Percentiles rank a stretch among this genome's conserved stretches.
phyloP scores from a whole-genome alignment of 23 tunicate species.

The Halocynthia aurantium region DNA sequence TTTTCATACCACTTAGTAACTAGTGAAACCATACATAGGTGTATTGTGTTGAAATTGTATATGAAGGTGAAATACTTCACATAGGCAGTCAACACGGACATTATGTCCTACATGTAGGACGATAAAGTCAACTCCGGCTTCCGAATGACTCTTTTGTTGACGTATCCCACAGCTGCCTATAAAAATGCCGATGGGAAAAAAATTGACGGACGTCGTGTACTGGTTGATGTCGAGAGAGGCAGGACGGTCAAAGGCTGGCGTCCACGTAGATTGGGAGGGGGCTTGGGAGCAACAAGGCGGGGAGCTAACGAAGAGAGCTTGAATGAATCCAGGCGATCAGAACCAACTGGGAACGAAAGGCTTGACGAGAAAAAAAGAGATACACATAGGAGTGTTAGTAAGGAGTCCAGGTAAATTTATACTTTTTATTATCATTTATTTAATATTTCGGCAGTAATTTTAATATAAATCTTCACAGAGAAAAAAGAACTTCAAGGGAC shows the following conservation, averaged over 20 bases:
- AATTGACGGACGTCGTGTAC: constrained; percentile 90
- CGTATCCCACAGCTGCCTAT: constrained; percentile 75
- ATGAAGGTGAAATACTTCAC: too few relatives aligned
- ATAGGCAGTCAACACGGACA: too few relatives aligned
- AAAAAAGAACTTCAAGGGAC: constrained; percentile 4
- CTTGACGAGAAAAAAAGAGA: background rate
- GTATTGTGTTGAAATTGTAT: too few relatives aligned
- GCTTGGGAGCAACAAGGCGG: constrained; percentile 81
- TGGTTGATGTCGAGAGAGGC: constrained; percentile 99
- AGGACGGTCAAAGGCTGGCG: constrained; percentile 97
- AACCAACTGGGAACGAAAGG: background rate
- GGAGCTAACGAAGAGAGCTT: constrained; percentile 34
- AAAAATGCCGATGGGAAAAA: constrained; percentile 96
- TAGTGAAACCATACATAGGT: too few relatives aligned
- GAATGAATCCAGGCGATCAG: background rate
- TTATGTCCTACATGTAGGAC: too few relatives aligned
- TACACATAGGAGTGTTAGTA: background rate
- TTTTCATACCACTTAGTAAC: too few relatives aligned
- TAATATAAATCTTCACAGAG: too few relatives aligned
- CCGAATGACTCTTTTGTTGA: too few relatives aligned
- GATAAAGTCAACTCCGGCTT: too few relatives aligned
- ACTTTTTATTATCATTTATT: too few relatives aligned
- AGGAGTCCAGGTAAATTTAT: background rate
- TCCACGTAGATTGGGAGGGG: constrained; percentile 96
- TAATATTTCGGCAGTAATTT: too few relatives aligned